A percentile compares a stretch with the other conserved stretches of the same genome.
phyloP scores from a whole-genome alignment of 30 jellyfish, hydroid and myxozoan genomes.

The Phacellophora camtschatica region DNA sequence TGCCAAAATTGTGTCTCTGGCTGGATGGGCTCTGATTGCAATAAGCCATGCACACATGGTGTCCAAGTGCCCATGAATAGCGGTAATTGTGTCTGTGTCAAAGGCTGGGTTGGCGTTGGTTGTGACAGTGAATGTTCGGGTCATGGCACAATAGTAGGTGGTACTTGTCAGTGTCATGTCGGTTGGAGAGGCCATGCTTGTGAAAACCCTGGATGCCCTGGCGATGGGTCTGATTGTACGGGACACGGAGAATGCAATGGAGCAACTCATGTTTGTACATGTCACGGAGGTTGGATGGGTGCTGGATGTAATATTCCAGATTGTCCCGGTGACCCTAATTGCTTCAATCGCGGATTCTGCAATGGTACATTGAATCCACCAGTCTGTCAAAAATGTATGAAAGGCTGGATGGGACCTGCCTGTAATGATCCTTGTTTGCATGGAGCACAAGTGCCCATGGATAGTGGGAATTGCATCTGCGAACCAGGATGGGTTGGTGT shows the following conservation, averaged over 20 bases:
- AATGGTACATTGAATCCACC: slow-evolving; percentile 53
- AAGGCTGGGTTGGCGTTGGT: slow-evolving; percentile 72
- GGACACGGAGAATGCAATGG: slow-evolving; percentile 75
- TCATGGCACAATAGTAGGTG: slow-evolving; percentile 33
- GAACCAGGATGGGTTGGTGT: slow-evolving; percentile 77
- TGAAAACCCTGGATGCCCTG: slow-evolving; percentile 78
- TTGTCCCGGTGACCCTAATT: slow-evolving; percentile 69
- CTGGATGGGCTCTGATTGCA: slow-evolving; percentile 79
- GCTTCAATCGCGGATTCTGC: slow-evolving; percentile 60
- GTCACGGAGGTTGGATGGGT: slow-evolving; percentile 70
- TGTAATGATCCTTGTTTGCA: slow-evolving; percentile 58
- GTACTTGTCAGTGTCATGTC: slow-evolving; percentile 41
- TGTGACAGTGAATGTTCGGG: slow-evolving; percentile 73
- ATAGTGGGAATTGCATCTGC: slow-evolving; percentile 60
- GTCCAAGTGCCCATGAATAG: slow-evolving; percentile 61
- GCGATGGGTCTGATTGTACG: slow-evolving; percentile 59
- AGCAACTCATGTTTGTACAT: slow-evolving; percentile 52
- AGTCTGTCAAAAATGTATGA: slow-evolving; percentile 31
- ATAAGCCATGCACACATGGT: slow-evolving; percentile 52
- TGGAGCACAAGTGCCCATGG: slow-evolving; percentile 54
- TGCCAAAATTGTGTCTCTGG: slow-evolving; percentile 46
- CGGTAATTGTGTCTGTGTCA: slow-evolving; percentile 51
- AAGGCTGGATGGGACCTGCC: slow-evolving; percentile 82
- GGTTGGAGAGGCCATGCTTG: slow-evolving; percentile 74
- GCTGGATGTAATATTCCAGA: slow-evolving; percentile 56